Percentiles rank a stretch among this genome's conserved stretches.
These are phyloP conservation scores for Thamnophis sirtalis DNA, from an alignment of 2,113 vertebrate species.

Conservation along the genomic window DNA sequence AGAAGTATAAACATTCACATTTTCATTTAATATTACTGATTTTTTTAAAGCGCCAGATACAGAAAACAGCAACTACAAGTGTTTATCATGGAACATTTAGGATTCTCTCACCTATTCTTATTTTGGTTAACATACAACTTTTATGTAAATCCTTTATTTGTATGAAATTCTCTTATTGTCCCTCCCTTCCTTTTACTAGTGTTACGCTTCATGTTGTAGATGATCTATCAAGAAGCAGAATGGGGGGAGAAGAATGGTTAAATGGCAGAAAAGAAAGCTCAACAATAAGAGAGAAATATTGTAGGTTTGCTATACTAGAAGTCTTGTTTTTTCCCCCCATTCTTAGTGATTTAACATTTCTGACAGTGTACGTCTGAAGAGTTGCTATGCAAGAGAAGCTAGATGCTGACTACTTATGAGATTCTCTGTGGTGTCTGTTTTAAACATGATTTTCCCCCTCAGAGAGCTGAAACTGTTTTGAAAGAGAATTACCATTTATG, in stretches of 20 bases:
- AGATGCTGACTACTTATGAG: neutral
- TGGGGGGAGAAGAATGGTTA: conserved; percentile 30
- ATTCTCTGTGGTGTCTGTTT: neutral
- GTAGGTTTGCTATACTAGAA: conserved; percentile 26
- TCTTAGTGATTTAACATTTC: conserved; percentile 42
- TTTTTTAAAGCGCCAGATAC: conserved; percentile 40
- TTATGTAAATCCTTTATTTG: conserved; percentile 41
- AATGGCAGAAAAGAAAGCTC: conserved; percentile 34
- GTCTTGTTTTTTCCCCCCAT: conserved; percentile 27
- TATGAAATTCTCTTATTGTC: conserved; percentile 34
- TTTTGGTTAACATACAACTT: conserved; percentile 47
- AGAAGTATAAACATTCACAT: conserved; percentile 15
- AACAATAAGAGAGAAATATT: neutral
- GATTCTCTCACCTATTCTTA: conserved; percentile 51
- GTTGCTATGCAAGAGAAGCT: conserved; percentile 10
- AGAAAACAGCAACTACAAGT: conserved; percentile 10
- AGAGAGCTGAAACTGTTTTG: neutral
- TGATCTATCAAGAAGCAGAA: conserved; percentile 38
- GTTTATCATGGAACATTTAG: conserved; percentile 37
- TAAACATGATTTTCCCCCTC: neutral
- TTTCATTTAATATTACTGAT: conserved; percentile 33
- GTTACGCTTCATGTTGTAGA: conserved; percentile 52
- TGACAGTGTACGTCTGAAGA: conserved; percentile 45
- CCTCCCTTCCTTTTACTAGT: conserved; percentile 41
- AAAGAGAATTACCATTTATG: neutral